A percentile compares a stretch with the other conserved stretches of the same genome.
Evolutionary conservation across 92 coral and sea anemone genomes (phyloP).

Genomic region (Epizoanthus ramosus): DNA sequence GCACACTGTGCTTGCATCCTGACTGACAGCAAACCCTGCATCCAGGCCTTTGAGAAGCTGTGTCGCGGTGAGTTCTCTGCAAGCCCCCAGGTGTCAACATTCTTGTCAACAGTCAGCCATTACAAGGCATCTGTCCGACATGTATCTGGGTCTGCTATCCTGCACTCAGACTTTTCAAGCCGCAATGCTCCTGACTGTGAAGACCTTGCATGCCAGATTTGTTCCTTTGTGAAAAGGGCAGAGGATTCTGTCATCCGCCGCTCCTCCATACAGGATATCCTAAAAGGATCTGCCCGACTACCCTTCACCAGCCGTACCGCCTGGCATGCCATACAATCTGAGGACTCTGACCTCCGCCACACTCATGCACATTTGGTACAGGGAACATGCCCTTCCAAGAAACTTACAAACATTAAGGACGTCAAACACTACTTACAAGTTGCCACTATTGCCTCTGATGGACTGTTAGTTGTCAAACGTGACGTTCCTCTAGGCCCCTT

Average conservation of each 20-base stretch:
- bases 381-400: slow-evolving; percentile 54
- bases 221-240: slow-evolving; percentile 51
- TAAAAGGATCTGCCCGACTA: slow-evolving; percentile 40
- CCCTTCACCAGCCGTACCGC: slow-evolving; percentile 52
- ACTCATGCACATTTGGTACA: slow-evolving; percentile 40
- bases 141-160: slow-evolving; percentile 50
- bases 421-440: slow-evolving; percentile 34
- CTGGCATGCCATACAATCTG: slow-evolving; percentile 41
- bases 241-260: slow-evolving; percentile 54
- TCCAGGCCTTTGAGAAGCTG: slow-evolving; percentile 49
- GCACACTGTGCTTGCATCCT: slow-evolving; percentile 33
- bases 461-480: slow-evolving; percentile 39
- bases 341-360: slow-evolving; percentile 38
- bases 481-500: slow-evolving; percentile 1
- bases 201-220: slow-evolving; percentile 47
- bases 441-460: slow-evolving; percentile 39
- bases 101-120: slow-evolving; percentile 59
- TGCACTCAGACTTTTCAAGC: slow-evolving; percentile 64
- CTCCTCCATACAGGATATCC: slow-evolving; percentile 46
- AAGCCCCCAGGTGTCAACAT: slow-evolving; percentile 65
- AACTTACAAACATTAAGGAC: slow-evolving; percentile 43
- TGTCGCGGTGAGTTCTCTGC: slow-evolving; percentile 66
- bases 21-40: slow-evolving; percentile 51
- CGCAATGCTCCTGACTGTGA: slow-evolving; percentile 49
- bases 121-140: slow-evolving; percentile 60